Evolutionary conservation across 1,140 invertebrate genomes (phyloP).

Genomic region (Drosophila auraria): DNA sequence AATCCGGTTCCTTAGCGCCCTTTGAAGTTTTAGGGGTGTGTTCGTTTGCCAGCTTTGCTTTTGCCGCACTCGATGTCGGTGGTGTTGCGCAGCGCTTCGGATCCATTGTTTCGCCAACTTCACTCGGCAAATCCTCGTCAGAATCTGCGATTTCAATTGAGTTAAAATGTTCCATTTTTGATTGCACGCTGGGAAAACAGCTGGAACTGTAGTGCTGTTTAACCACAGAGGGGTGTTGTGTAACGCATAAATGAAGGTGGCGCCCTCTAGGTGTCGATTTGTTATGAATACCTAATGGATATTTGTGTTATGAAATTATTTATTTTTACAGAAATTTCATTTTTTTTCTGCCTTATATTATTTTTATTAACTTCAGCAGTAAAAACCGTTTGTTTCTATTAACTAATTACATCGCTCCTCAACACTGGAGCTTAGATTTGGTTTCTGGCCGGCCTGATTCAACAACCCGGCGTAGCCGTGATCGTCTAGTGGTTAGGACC

Average conservation of each 20-base stretch:
- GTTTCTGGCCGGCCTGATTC: conserved; percentile 79
- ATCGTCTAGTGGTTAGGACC: conserved; percentile 95
- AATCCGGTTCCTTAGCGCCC: neutral
- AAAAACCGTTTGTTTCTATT: no score
- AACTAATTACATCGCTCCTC: neutral
- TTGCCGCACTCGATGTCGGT: conserved; percentile 2
- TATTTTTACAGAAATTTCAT: neutral
- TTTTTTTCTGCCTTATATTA: neutral
- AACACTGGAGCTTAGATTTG: conserved; percentile 27
- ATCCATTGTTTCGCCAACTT: conserved; percentile 1
- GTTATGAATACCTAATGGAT: neutral
- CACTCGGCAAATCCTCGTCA: conserved; percentile 48
- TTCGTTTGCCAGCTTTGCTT: conserved; percentile 13
- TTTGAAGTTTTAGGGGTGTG: conserved; percentile 19
- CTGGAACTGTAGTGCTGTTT: neutral
- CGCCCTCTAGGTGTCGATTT: conserved; percentile 10
- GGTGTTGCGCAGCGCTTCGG: conserved; percentile 7
- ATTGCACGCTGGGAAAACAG: conserved; percentile 8
- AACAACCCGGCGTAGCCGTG: conserved; percentile 87
- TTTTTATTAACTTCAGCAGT: neutral
- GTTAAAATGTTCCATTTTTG: conserved; percentile 22
- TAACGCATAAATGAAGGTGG: neutral
- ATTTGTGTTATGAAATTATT: neutral
- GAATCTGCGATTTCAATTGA: conserved; percentile 69
- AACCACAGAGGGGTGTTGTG: neutral